Evolutionary conservation across 1,140 invertebrate genomes (phyloP).

Genomic region (Apolygus lucorum): DNA sequence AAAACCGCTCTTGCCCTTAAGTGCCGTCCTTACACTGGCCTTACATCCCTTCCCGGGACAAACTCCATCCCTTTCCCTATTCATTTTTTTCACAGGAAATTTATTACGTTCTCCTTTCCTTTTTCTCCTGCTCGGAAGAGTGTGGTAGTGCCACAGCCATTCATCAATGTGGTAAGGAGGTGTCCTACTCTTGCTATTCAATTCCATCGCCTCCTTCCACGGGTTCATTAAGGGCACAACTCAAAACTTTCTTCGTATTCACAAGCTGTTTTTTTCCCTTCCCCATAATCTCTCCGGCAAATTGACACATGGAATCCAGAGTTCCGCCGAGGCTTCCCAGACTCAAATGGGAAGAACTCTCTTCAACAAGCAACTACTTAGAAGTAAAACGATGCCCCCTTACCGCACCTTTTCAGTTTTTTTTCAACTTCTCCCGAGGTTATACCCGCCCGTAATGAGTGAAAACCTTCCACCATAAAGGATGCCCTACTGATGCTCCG

Average conservation of each 20-base stretch:
- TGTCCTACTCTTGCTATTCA: not conserved
- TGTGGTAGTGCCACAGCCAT: not conserved
- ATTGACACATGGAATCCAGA: not conserved
- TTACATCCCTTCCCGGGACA: not conserved
- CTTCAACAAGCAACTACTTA: too few species aligned
- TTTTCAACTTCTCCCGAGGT: too few species aligned
- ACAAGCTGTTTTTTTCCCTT: not conserved
- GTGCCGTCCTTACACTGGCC: not conserved
- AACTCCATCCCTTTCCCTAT: not conserved
- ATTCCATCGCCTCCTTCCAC: not conserved
- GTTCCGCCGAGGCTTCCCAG: too few species aligned
- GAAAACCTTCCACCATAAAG: too few species aligned
- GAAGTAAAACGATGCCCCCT: too few species aligned
- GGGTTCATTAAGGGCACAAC: not conserved
- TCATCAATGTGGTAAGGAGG: not conserved
- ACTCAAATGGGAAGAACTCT: too few species aligned
- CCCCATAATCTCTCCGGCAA: not conserved
- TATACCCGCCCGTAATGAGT: too few species aligned
- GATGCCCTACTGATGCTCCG: too few species aligned
- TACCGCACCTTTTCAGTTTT: too few species aligned
- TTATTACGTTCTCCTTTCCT: not conserved
- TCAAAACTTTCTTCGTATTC: not conserved
- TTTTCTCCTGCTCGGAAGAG: not conserved
- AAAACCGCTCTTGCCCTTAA: not conserved
- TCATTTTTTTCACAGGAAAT: not conserved